phyloP scores from a whole-genome alignment of 2,888 invertebrate genomes.

The Rotaria magnacalcarata region DNA sequence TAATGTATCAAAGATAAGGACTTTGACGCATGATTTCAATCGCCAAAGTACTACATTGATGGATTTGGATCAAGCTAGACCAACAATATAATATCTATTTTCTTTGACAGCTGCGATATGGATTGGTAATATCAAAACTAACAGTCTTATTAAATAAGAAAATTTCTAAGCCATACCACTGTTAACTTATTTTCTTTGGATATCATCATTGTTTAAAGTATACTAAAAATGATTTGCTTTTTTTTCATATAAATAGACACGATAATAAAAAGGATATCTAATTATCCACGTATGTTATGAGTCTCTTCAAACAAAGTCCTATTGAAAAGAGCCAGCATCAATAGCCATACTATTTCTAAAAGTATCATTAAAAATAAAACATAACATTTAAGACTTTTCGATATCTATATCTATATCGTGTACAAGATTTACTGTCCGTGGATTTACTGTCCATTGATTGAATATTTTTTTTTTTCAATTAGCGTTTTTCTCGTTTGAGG shows the following conservation, averaged over 20 bases:
- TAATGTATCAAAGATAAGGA: not conserved
- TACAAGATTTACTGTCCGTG: too few relatives aligned
- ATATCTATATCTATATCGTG: too few relatives aligned
- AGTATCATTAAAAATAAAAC: not conserved
- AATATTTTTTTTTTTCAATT: too few relatives aligned
- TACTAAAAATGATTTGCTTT: not conserved
- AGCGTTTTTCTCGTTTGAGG: too few relatives aligned
- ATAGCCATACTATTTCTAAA: not conserved
- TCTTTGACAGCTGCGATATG: not conserved
- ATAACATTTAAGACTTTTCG: not conserved
- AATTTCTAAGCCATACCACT: not conserved
- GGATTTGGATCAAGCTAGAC: not conserved
- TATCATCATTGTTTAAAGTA: not conserved
- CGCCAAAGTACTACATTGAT: not conserved
- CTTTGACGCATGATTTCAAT: not conserved
- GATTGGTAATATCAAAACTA: not conserved
- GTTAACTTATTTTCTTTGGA: not conserved
- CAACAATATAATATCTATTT: not conserved
- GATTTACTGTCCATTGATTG: too few relatives aligned
- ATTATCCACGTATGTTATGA: not conserved
- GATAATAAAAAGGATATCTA: not conserved
- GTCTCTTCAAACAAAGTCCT: not conserved
- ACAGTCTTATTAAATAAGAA: not conserved
- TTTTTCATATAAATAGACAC: too few relatives aligned
- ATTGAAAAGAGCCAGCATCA: not conserved